phyloP scores from a whole-genome alignment of 2,113 vertebrate species.

The Albula goreensis region DNA sequence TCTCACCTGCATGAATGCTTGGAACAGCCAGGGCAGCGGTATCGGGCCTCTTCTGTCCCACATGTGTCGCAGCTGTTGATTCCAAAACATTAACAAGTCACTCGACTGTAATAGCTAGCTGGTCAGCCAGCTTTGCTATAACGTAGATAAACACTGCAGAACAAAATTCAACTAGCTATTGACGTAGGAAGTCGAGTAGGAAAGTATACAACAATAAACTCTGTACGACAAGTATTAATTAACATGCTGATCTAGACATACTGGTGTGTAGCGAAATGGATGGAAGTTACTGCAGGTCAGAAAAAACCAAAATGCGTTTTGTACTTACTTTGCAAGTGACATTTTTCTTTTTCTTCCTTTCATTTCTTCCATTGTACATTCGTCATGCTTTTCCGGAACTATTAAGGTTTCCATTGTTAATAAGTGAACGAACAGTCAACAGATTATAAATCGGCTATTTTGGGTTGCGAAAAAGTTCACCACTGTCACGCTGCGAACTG shows the following conservation, averaged over 20 bases:
- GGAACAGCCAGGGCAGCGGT: constrained; percentile 87
- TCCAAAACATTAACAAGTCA: constrained; percentile 15
- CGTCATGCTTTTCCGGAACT: constrained; percentile 13
- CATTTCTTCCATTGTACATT: constrained; percentile 32
- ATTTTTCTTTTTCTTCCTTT: constrained; percentile 64
- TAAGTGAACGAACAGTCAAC: not conserved
- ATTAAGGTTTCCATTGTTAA: constrained; percentile 29
- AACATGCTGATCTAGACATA: too few species aligned
- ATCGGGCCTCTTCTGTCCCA: constrained; percentile 80
- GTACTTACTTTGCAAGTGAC: constrained; percentile 56
- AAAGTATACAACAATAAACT: too few species aligned
- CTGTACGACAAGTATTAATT: too few species aligned
- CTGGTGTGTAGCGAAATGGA: not conserved
- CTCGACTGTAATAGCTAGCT: too few species aligned
- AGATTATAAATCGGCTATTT: not conserved
- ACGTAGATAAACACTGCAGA: too few species aligned
- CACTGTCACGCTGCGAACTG: not conserved
- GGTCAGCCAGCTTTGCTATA: too few species aligned
- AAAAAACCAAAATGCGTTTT: not conserved
- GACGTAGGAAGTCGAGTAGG: too few species aligned
- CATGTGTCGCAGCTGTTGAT: constrained; percentile 84
- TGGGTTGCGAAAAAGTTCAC: not conserved
- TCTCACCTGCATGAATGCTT: constrained; percentile 86
- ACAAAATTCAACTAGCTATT: too few species aligned
- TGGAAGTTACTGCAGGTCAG: not conserved